These are phyloP conservation scores for Drosophila parabipectinata DNA, from an alignment of 1,140 invertebrate species.

Conservation along the genomic window DNA sequence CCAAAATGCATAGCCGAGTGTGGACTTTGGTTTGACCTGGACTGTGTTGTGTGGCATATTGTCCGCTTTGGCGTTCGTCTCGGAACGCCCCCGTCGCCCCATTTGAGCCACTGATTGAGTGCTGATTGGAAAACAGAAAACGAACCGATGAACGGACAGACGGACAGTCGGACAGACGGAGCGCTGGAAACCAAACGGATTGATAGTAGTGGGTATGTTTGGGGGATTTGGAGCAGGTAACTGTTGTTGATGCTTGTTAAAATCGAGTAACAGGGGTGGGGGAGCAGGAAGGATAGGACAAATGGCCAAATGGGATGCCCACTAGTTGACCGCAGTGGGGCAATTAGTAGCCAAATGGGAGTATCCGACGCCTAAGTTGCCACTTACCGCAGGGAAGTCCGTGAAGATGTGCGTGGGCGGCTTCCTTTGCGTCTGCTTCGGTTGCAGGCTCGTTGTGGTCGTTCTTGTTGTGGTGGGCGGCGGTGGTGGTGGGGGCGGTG, in stretches of 20 bases:
- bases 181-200: slow-evolving; percentile 8
- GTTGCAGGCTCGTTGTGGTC: slow-evolving; percentile 69
- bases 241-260: slow-evolving; percentile 61
- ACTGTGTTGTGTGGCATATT: slow-evolving; percentile 65
- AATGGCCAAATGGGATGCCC: slow-evolving; percentile 10
- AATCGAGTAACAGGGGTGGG: slow-evolving; percentile 5
- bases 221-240: slow-evolving; percentile 25
- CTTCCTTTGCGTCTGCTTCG: slow-evolving; percentile 71
- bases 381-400: slow-evolving; percentile 58
- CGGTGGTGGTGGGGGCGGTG: slow-evolving; percentile 68
- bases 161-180: slow-evolving; percentile 3
- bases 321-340: slow-evolving; percentile 44
- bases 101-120: slow-evolving; percentile 71
- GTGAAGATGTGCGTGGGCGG: slow-evolving; percentile 74
- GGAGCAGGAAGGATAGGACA: not conserved
- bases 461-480: slow-evolving; percentile 69
- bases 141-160: slow-evolving; percentile 39
- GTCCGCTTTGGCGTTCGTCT: slow-evolving; percentile 63
- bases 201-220: slow-evolving; percentile 13
- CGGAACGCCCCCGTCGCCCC: slow-evolving; percentile 21
- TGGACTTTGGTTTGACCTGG: slow-evolving; percentile 40
- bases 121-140: slow-evolving; percentile 75
- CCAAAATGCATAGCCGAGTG: not conserved
- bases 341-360: slow-evolving; percentile 46
- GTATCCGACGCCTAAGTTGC: slow-evolving; percentile 32